Percentiles rank a stretch among this genome's conserved stretches.
These are phyloP conservation scores for Anoplolepis gracilipes DNA, from an alignment of 1,140 invertebrate species.

Conservation along the genomic window DNA sequence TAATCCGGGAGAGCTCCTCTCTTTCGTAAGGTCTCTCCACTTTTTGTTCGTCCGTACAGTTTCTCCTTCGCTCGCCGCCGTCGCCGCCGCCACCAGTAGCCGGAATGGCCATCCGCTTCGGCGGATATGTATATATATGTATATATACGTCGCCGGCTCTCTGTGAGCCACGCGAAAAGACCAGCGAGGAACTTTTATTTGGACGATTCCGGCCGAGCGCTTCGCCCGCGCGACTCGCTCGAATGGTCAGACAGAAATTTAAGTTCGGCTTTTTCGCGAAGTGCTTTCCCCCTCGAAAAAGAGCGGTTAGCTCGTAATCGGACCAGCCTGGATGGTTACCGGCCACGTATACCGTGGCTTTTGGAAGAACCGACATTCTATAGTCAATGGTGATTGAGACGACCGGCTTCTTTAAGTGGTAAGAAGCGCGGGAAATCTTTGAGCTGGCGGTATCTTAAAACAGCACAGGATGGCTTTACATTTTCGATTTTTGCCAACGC, in stretches of 20 bases:
- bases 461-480: background rate
- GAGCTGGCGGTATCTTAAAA: conserved; percentile 11
- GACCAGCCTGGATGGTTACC: conserved; percentile 46
- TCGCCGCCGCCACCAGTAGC: conserved; percentile 1
- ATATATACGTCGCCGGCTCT: conserved; percentile 33
- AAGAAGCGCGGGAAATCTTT: conserved; percentile 28
- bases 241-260: conserved; percentile 73
- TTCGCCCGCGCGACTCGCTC: conserved; percentile 48
- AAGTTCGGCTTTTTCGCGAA: conserved; percentile 69
- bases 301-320: conserved; percentile 48
- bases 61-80: conserved; percentile 36
- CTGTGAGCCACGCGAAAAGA: conserved; percentile 42
- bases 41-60: conserved; percentile 38
- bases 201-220: conserved; percentile 23
- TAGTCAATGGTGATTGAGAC: conserved; percentile 60
- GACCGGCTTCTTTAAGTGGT: conserved; percentile 51
- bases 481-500: conserved; percentile 6
- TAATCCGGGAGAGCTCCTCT: conserved; percentile 51
- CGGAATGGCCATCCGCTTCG: conserved; percentile 15
- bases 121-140: conserved; percentile 58
- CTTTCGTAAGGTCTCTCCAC: conserved; percentile 48
- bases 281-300: conserved; percentile 13
- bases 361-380: conserved; percentile 64
- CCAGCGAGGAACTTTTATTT: conserved; percentile 57
- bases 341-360: conserved; percentile 53